Evolutionary conservation across 2,797 vertebrate genomes (phyloP).

Genomic region (Acipenser transmontanus): DNA sequence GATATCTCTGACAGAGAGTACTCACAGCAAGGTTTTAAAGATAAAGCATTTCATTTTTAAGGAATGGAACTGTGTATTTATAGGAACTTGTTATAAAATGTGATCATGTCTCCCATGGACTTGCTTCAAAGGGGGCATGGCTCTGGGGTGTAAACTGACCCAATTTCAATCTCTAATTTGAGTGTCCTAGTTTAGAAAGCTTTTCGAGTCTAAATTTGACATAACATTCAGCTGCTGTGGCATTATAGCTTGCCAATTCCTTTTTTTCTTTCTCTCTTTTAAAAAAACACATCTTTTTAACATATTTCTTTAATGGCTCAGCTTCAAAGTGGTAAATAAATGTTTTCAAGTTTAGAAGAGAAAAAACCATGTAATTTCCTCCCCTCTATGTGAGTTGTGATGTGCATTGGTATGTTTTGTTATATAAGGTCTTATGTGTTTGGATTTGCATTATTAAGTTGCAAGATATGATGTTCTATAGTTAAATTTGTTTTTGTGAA

Average conservation of each 20-base stretch:
- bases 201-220: background rate
- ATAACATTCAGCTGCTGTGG: background rate
- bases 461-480: too few relatives aligned
- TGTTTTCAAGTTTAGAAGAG: background rate
- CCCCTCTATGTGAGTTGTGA: too few relatives aligned
- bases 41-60: too few relatives aligned
- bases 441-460: too few relatives aligned
- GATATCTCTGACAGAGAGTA: too few relatives aligned
- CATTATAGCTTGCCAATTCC: background rate
- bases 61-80: too few relatives aligned
- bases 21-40: too few relatives aligned
- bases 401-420: too few relatives aligned
- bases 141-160: background rate
- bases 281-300: background rate
- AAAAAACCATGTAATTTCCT: too few relatives aligned
- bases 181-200: background rate
- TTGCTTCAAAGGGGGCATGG: background rate
- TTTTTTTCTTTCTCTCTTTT: background rate
- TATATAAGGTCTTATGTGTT: too few relatives aligned
- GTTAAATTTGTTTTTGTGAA: too few relatives aligned
- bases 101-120: background rate
- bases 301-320: background rate
- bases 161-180: background rate
- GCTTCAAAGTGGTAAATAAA: background rate
- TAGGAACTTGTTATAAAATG: background rate